Evolutionary conservation across 37 sponge, comb jelly and placozoan species (phyloP).

Genomic region (Hormiphora californensis): DNA sequence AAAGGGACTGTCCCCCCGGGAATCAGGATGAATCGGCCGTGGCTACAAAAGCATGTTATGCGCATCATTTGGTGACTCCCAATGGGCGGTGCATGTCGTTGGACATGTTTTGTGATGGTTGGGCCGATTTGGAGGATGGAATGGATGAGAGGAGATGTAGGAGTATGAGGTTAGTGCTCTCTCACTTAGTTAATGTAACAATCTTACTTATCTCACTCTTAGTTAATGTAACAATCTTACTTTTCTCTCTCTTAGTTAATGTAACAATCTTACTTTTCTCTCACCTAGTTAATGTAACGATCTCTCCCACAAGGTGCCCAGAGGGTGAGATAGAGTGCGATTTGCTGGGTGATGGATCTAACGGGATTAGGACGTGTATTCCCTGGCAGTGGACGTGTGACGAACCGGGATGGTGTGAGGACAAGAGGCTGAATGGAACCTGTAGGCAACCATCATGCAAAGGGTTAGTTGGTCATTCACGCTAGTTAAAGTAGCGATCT

Average conservation of each 20-base stretch:
- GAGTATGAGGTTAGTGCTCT: background rate
- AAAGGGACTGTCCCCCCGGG: background rate
- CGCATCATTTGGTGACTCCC: background rate
- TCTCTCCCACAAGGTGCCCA: too few relatives aligned
- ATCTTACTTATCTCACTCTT: too few relatives aligned
- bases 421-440: too few relatives aligned
- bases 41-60: background rate
- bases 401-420: constrained; percentile 7
- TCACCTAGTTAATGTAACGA: too few relatives aligned
- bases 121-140: background rate
- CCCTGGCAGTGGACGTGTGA: constrained; percentile 8
- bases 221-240: too few relatives aligned
- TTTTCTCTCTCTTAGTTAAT: too few relatives aligned
- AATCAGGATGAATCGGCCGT: background rate
- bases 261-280: too few relatives aligned
- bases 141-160: background rate
- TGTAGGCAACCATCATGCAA: too few relatives aligned
- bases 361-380: background rate
- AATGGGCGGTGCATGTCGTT: background rate
- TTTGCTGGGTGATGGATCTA: background rate
- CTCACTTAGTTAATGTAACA: too few relatives aligned
- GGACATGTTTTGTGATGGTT: constrained; percentile 24
- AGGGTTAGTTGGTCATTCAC: too few relatives aligned
- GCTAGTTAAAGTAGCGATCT: too few relatives aligned
- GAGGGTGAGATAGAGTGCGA: too few relatives aligned